A percentile compares a stretch with the other conserved stretches of the same genome.
These are phyloP conservation scores for Arizona elegans DNA, from an alignment of 2,113 vertebrate species.

Conservation along the genomic window DNA sequence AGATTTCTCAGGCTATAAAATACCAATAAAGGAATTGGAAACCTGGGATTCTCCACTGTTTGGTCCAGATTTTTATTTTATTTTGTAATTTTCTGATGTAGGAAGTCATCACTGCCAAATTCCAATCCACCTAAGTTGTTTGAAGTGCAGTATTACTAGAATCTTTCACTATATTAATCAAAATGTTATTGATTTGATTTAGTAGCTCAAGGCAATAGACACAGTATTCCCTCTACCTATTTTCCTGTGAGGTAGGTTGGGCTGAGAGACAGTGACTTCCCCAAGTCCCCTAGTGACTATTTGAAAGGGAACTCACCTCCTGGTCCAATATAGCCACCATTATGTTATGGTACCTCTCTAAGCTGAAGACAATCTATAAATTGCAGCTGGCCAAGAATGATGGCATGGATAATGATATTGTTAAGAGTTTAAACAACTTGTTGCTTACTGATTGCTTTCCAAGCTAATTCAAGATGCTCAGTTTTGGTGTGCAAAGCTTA, in stretches of 20 bases:
- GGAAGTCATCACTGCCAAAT: not conserved
- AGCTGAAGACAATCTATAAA: not conserved
- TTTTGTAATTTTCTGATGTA: not conserved
- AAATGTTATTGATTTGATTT: not conserved
- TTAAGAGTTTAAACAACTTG: not conserved
- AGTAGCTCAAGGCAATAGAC: not conserved
- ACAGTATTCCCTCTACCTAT: not conserved
- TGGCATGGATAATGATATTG: not conserved
- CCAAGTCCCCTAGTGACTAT: not conserved
- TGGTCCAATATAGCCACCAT: not conserved
- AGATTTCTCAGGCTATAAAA: not conserved
- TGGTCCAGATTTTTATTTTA: not conserved
- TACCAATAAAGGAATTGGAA: not conserved
- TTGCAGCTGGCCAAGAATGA: not conserved
- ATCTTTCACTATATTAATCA: not conserved
- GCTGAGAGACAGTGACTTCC: not conserved
- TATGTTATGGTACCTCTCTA: not conserved
- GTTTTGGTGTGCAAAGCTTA: not conserved
- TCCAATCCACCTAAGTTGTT: not conserved
- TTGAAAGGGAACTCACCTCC: not conserved
- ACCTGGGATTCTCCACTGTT: not conserved
- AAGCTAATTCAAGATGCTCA: not conserved
- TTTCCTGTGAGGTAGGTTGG: not conserved
- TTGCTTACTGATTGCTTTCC: not conserved
- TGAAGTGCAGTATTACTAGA: not conserved